Conservation (phyloP, 2,113 vertebrate species). For the Danionella cerebrum region DNA sequence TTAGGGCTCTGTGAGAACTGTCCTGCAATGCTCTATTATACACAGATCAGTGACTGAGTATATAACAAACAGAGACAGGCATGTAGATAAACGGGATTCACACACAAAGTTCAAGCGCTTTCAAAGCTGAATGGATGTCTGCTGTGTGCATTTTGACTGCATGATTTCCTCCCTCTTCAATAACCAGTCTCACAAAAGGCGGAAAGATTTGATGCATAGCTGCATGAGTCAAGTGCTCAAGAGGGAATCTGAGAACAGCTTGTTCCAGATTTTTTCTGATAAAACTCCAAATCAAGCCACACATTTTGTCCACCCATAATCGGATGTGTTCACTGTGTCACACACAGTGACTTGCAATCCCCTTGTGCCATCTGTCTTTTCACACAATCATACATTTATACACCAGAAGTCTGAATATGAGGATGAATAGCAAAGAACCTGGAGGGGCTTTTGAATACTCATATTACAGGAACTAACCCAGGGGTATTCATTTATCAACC, state of each 20-base stretch:
- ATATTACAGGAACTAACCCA: too few relatives aligned
- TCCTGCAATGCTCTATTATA: slow-evolving; percentile 21
- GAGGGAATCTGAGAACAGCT: slow-evolving; percentile 31
- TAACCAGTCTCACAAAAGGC: slow-evolving; percentile 23
- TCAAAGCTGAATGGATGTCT: slow-evolving; percentile 17
- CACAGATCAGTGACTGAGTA: slow-evolving; percentile 27
- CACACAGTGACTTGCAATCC: neutral
- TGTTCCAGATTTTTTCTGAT: slow-evolving; percentile 33
- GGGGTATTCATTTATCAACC: too few relatives aligned
- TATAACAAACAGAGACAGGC: slow-evolving; percentile 19
- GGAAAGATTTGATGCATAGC: slow-evolving; percentile 23
- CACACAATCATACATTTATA: neutral
- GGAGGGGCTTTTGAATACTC: too few relatives aligned
- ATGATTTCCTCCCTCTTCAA: slow-evolving; percentile 20
- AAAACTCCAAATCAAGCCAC: neutral
- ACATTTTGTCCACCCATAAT: slow-evolving; percentile 20
- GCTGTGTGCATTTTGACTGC: slow-evolving; percentile 6
- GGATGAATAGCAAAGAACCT: too few relatives aligned
- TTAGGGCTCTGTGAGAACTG: slow-evolving; percentile 22
- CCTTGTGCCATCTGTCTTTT: slow-evolving; percentile 12
- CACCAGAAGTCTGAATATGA: too few relatives aligned
- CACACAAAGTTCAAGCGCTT: slow-evolving; percentile 10
- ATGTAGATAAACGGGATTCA: neutral
- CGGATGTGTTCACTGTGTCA: neutral
- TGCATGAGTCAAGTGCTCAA: slow-evolving; percentile 27